Base-by-base conservation (phyloP, 2,888 invertebrate genomes). In the Parapristionchus giblindavisi region DNA sequence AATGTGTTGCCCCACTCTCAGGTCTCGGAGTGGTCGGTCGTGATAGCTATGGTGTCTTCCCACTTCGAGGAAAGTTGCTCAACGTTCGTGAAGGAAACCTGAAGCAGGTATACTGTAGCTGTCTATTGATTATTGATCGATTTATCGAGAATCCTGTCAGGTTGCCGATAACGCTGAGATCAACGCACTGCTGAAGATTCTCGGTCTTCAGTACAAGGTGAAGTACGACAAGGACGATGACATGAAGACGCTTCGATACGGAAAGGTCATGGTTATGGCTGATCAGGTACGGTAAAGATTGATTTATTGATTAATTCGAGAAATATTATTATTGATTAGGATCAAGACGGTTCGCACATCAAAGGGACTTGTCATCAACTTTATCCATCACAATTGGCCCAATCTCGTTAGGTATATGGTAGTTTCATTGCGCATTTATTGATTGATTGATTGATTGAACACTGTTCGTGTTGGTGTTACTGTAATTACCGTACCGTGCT, bases 211-310 rank as follows among this genome's bases (percentile, higher is more conserved):
- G 88, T 98, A 98, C 89, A 96, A 96, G 87, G 94, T 95, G 89
- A 96, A 96, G 88, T 97, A 97, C 87, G 92, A 93, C 75, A 90
- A 91, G 0, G 88, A 91, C 0, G 95, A 95, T 34, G 96, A 96
- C 88, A 89, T 99, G 86, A 95, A 95, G 89, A 92, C 93, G 0
- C 90, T 99, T 70, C 92, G 97, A 72, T 97, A 97, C 84, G 96
- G 96, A 68, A 94, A 94, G 90, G 91, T 98, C 63, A 99, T 99
- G 98, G 98, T 99, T 78, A 99, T 99, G 98, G 97, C 98, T 72
- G 97, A 98, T 97, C 96, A 96, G 91, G 96, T 96, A 27, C 34
- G 73, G 43, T 40, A 65, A 21, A 24, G 24, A 27, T 14, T 43
- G 17, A 43, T 14, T 43, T 43, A 17, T 27, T 58, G 2, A 51